Base-by-base conservation (phyloP, 2,888 invertebrate species). In the Synergus gifuensis region DNA sequence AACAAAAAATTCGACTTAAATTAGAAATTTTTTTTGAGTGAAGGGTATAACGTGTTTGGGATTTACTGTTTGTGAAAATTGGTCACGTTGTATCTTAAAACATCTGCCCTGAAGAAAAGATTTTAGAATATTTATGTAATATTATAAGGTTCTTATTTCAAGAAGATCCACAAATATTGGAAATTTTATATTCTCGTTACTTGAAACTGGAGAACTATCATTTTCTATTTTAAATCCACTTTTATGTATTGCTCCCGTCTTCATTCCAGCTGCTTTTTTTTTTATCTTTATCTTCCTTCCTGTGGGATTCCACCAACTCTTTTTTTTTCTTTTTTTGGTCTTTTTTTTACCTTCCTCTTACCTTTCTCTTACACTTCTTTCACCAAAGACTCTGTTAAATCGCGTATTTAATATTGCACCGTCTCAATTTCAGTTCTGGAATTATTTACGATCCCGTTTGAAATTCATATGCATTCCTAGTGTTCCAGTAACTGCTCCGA, bases 381-480 rank as follows among this genome's bases (percentile, higher is more conserved):
- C 60, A 54, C 40, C 36, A 40, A 9, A 16, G 9, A 14, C 18
- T 60, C 44, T 14, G 22, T 77, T 60, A 76, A 80, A 78, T 79
- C 81, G 80, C 79, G 66, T 81, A 80, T 80, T 83, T 82, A 83
- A 83, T 83, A 83, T 81, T 76, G 77, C 77, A 66, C 14, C 64
- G 76, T 36, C 73, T 76, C 80, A 67, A 80, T 83, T 78, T 62
- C 69, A 58, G 14, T 36, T 36, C 11, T 64, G 63, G 78, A 78
- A 84, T 84, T 82, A 83, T 84, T 79, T 79, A 83, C 66, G 79
- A 78, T 60, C 46, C 12, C 78, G 73, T 80, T 80, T 78, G 67
- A 81, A 81, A 83, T 82, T 81, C 81, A 77, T 83, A 78, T 77
- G 78, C 73, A 77, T 63, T 44, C 77, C 63, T 36, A 63, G 12